Conservation (phyloP, 2,888 invertebrate genomes). For the Orchesellides sinensis region DNA sequence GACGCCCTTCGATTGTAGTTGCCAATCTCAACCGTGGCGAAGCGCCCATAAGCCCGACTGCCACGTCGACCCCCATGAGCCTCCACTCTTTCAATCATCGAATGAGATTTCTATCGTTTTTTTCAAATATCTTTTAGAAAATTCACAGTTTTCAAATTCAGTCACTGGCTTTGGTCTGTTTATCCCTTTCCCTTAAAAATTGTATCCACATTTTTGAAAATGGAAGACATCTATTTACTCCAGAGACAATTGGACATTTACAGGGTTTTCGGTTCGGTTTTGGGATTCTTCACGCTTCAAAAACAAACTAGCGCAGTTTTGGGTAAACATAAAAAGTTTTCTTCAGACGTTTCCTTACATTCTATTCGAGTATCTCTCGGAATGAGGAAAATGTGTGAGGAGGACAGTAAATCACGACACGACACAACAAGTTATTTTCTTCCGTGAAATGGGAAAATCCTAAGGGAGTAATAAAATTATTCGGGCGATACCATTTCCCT, state of each 20-base stretch:
- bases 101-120: background rate
- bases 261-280: too few species aligned
- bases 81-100: slow-evolving; percentile 61
- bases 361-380: slow-evolving; percentile 25
- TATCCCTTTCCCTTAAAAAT: background rate
- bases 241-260: too few species aligned
- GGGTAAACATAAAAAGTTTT: slow-evolving; percentile 11
- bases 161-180: background rate
- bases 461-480: slow-evolving; percentile 41
- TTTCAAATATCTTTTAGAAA: background rate
- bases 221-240: background rate
- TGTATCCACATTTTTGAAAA: background rate
- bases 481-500: background rate
- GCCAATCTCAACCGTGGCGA: slow-evolving; percentile 53
- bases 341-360: background rate
- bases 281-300: background rate
- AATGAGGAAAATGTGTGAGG: slow-evolving; percentile 51
- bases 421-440: slow-evolving; percentile 22
- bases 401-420: slow-evolving; percentile 39
- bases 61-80: slow-evolving; percentile 57
- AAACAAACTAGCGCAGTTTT: background rate
- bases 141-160: background rate
- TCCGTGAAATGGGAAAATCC: background rate
- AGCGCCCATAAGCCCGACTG: slow-evolving; percentile 46
- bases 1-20: slow-evolving; percentile 45